Conservation (phyloP, 2,113 vertebrate species). For the Rhegmatorhina hoffmannsi region DNA sequence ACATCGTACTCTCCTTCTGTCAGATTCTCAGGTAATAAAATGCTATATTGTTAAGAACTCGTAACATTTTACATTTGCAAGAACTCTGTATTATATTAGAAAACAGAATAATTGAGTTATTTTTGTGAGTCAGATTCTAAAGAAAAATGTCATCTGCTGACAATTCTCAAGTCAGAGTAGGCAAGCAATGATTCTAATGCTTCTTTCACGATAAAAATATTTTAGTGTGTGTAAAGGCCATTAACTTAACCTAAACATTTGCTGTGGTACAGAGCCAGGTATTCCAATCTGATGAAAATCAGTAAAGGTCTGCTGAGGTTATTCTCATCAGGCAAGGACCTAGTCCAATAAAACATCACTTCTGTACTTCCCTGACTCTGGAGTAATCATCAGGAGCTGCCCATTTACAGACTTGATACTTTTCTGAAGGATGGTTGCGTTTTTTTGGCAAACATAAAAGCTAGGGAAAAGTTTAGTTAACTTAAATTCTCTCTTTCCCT, state of each 20-base stretch:
- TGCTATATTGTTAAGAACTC: background rate
- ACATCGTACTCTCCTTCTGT: background rate
- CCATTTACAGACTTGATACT: background rate
- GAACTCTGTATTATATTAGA: background rate
- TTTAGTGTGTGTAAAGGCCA: background rate
- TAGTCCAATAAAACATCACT: background rate
- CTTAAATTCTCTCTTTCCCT: background rate
- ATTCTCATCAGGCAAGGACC: background rate
- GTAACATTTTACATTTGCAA: constrained; percentile 1
- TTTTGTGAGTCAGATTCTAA: constrained; percentile 1
- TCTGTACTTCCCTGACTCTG: background rate
- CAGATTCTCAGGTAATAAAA: constrained; percentile 8
- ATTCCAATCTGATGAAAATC: constrained; percentile 24
- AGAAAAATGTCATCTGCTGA: background rate
- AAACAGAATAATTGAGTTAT: background rate
- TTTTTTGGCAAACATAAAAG: constrained; percentile 23
- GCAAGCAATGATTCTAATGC: background rate
- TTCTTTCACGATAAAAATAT: background rate
- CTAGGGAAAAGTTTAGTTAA: constrained; percentile 5
- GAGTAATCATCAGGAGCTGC: background rate
- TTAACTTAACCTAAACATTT: constrained; percentile 50
- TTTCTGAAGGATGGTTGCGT: background rate
- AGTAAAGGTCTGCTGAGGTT: constrained; percentile 39
- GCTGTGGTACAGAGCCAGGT: constrained; percentile 25
- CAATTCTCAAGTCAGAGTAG: background rate